Base-by-base conservation (phyloP, 1,140 invertebrate genomes). In the Bombus pascuorum region DNA sequence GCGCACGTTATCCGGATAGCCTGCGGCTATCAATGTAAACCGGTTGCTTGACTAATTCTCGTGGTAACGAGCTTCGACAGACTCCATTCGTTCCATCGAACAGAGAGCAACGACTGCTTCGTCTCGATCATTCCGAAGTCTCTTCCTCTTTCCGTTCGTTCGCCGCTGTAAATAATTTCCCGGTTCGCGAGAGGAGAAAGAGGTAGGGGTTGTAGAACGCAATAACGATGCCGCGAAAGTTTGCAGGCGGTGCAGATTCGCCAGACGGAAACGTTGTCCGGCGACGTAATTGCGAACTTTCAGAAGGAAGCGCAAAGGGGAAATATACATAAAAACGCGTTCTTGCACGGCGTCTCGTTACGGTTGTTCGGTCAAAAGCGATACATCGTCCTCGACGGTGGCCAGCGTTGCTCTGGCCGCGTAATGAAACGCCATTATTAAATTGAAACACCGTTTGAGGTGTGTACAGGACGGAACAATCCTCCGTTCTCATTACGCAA, bases 341-440 rank as follows among this genome's bases (percentile, higher is more conserved):
- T 87, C 65, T 42, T 57, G 81, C n/a, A n/a, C 53, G 39, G 22
- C 18, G 75, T 68, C 62, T 65, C 59, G 59, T 83, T 74, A 79
- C 81, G 18, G 72, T 85, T 53, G 34, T 77, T 83, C 74, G 81
- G 81, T 83, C 74, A 78, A 78, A 83, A 77, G 81, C 81, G 81
- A 83, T 83, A 83, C 73, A 65, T 77, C 53, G 44, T 32, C 12
- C 32, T n/a, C 28, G 53, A 73, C 81, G 71, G 42, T n/a, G 87
- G 25, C 66, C 76, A 68, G 72, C 75, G 25, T 25, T 18, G 13
- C 22, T 73, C 39, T 53, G 68, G 22, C 57, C 32, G n/a, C 65
- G 68, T 47, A 83, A 88, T 80, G 83, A 88, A 80, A 74, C 79
- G 66, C 77, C 47, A 83, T 81, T 85, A 89, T 86, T 89, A 86